phyloP scores from a whole-genome alignment of 37 sponge, comb jelly and placozoan genomes.

The Spongilla lacustris region DNA sequence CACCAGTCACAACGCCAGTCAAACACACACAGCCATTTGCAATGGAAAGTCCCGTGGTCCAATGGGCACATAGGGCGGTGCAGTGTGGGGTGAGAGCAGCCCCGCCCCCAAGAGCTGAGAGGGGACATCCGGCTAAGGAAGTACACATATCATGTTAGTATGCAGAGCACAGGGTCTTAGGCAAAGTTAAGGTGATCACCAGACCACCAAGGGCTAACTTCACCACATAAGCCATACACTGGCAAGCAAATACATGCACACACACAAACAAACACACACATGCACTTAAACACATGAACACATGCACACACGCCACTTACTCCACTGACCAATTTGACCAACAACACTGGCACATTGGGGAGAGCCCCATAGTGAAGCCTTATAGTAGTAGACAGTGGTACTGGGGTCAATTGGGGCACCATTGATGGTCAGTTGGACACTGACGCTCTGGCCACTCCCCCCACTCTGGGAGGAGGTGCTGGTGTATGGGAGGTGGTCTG shows the following conservation, averaged over 20 bases:
- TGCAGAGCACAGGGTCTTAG: too few relatives aligned
- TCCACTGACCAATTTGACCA: not conserved
- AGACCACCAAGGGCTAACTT: too few relatives aligned
- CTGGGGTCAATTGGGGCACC: not conserved
- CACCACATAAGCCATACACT: too few relatives aligned
- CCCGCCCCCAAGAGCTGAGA: not conserved
- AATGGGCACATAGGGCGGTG: not conserved
- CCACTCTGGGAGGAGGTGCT: too few relatives aligned
- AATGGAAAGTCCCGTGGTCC: not conserved
- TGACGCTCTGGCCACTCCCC: too few relatives aligned
- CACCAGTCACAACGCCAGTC: not conserved
- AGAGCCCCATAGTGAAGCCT: not conserved
- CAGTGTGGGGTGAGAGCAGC: not conserved
- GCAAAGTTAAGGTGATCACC: too few relatives aligned
- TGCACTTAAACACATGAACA: not conserved
- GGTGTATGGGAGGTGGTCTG: too few relatives aligned
- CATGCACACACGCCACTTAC: not conserved
- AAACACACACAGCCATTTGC: not conserved
- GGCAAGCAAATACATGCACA: not conserved
- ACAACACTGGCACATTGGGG: not conserved
- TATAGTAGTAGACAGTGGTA: not conserved
- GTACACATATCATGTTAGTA: too few relatives aligned
- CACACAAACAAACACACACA: too few relatives aligned
- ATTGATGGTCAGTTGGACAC: not conserved
- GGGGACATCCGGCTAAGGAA: not conserved